Percentiles rank a stretch among this genome's conserved stretches.
phyloP scores from a whole-genome alignment of 2,113 vertebrate species.

The Apodemus sylvaticus region DNA sequence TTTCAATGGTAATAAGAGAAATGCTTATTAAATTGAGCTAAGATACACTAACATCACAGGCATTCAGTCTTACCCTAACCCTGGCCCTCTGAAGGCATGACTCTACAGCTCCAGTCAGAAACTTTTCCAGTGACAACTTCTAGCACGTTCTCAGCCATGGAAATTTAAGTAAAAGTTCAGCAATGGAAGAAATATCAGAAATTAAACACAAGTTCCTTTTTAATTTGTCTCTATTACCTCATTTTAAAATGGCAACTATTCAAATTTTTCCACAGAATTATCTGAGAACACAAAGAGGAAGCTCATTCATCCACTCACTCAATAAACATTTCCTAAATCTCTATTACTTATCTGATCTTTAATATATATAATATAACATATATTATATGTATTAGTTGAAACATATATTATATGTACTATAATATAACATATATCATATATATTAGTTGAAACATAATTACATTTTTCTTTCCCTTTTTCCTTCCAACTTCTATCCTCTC shows the following conservation, averaged over 20 bases:
- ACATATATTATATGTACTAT: too few relatives aligned
- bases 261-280: neutral
- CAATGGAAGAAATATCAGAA: neutral
- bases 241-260: neutral
- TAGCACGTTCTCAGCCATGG: neutral
- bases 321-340: neutral
- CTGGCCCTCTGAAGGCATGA: neutral
- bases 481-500: neutral
- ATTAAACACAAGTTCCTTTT: neutral
- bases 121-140: neutral
- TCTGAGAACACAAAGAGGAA: neutral
- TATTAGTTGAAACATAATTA: neutral
- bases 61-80: neutral
- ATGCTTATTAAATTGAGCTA: neutral
- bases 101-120: neutral
- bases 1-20: neutral
- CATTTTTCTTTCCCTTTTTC: neutral
- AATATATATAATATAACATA: neutral
- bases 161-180: neutral
- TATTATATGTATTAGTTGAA: too few relatives aligned
- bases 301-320: neutral
- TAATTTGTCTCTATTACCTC: neutral
- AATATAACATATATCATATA: too few relatives aligned
- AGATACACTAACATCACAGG: neutral
- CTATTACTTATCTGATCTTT: neutral